phyloP scores from a whole-genome alignment of 2,888 invertebrate genomes.

The Proisotoma minuta region DNA sequence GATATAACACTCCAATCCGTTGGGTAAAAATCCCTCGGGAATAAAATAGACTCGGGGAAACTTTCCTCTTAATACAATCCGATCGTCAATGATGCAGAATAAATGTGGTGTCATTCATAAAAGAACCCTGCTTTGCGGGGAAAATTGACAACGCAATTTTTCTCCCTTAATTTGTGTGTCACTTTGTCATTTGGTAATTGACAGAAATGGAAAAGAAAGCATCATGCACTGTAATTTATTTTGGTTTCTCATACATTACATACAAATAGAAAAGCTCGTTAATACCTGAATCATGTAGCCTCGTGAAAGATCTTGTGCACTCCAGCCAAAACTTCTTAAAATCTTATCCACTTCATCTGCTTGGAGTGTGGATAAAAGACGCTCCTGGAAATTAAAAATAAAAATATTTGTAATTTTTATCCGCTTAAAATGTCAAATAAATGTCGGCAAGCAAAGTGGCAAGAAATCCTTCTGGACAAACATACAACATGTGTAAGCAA shows the following conservation, averaged over 20 bases:
- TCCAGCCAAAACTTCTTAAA: conserved; percentile 45
- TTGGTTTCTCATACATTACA: background rate
- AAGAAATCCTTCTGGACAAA: too few relatives aligned
- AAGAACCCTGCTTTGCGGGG: too few relatives aligned
- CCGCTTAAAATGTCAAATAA: background rate
- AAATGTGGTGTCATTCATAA: too few relatives aligned
- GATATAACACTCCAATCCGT: background rate
- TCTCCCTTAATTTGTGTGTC: background rate
- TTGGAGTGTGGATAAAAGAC: conserved; percentile 43
- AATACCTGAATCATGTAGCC: conserved; percentile 47
- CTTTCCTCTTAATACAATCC: too few relatives aligned
- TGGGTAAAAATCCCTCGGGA: background rate
- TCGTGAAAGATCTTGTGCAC: conserved; percentile 41
- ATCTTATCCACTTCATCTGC: conserved; percentile 47
- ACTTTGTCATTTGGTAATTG: background rate
- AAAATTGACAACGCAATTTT: too few relatives aligned
- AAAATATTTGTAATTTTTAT: background rate
- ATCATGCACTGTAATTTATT: background rate
- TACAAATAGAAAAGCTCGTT: background rate
- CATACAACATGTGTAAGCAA: too few relatives aligned
- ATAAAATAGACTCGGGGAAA: too few relatives aligned
- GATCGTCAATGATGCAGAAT: too few relatives aligned
- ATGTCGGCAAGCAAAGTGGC: too few relatives aligned
- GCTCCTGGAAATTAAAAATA: conserved; percentile 30
- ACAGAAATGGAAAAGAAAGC: background rate